Base-by-base conservation (phyloP, 2,888 invertebrate species). In the Oligia strigilis region DNA sequence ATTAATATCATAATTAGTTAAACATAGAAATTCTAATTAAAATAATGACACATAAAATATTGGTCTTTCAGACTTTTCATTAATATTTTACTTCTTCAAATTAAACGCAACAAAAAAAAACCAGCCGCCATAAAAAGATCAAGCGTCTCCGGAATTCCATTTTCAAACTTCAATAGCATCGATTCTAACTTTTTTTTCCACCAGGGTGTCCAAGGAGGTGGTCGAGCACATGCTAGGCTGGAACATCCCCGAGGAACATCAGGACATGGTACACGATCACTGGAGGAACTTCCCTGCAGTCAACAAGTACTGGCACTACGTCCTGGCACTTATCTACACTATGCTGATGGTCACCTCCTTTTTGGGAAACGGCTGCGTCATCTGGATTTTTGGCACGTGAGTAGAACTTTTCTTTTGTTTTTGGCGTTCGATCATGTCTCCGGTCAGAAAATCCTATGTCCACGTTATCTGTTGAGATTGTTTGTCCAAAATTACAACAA, bases 311-410 rank as follows among this genome's bases (percentile, higher is more conserved):
- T 97, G 98, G 97, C 98, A 98, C 91, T 97, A 97, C 82, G 95
- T 97, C 66, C 93, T 98, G 36, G 98, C 98, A 4, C 97, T 98
- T 60, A 95, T 98, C 83, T 98, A 98, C 93, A 96, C 97, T 43
- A 96, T 97, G 91, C 96, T 98, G 52, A 97, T 98, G 97, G 78
- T 97, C 2, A 94, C 97, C 3, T 98, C 98, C 0, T 71, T 97
- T 4, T 95, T 97, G 40, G 98, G 98, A n/a, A 98, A 98, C 90
- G 98, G 98, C 8, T 97, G 98, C 88, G 98, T 98, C 84, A 97
- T 98, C 83, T 98, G 98, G 98, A 98, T 98, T 91, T 98, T 98
- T 92, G 97, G 98, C 92, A 98, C 98, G 98, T 98, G 93, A 97
- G 98, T 97, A 76, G 0, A 49, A 29, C 6, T n/a, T n/a, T 4